Evolutionary conservation across 2,797 vertebrate species (phyloP), one percentile per base, ranked within the genome.

Genomic region (Poecilia velifera): DNA sequence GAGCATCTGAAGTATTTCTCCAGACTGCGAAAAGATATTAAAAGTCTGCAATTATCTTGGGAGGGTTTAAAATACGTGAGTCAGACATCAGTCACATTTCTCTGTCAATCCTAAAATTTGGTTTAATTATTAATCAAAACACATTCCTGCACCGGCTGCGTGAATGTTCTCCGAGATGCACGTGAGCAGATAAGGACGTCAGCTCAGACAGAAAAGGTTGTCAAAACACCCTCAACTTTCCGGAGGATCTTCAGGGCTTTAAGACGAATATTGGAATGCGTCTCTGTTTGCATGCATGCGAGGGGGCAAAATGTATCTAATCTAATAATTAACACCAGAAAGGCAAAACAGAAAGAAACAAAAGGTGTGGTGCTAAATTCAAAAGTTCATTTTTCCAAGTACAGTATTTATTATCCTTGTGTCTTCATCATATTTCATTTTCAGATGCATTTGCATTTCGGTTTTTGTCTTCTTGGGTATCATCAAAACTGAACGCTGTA

Each of bases 21-120:
- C 90, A 94, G 88, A 84, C 88, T 94, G 86, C 74, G 71, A 96
- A 96, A 96, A 95, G 93, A 96, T 94, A 91, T 93, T 91, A 83
- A 72, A 83, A 90, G 90, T 90, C 92, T 89, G 91, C 88, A 78
- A 82, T 87, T 87, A 90, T 90, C 90, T 90, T 78, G 20, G 83
- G 85, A 34, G 47, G 82, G 84, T 90, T 93, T 78, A 90, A 90
- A 89, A 90, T 91, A 94, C 87, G 88, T 77, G 82, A 85, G 86
- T 93, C 84, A 94, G 93, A 95, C 87, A 13, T 87, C 76, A 91
- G 91, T 92, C 91, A 88, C 85, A 89, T 94, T 93, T 92, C 87
- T 76, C 64, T 59, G 80, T 93, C 93, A 91, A 92, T 92, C 43
- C 89, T 84, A 89, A 91, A 93, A 94, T 95, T 95, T 92, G 80